Evolutionary conservation across 2,797 vertebrate genomes (phyloP).

Genomic region (Sebastes steindachneri): DNA sequence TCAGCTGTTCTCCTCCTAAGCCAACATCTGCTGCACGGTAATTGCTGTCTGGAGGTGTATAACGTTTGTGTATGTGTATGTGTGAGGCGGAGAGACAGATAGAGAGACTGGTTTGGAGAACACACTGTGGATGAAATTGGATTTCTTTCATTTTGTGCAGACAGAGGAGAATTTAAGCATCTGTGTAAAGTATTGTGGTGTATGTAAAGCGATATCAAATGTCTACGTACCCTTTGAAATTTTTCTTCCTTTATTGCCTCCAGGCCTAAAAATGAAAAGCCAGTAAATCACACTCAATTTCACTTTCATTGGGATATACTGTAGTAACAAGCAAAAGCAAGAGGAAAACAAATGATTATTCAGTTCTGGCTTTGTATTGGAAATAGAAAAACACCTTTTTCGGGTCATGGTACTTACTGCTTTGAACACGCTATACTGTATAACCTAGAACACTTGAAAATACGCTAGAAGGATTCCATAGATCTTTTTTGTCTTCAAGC

Average conservation of each 20-base stretch:
- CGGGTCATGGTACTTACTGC: not conserved
- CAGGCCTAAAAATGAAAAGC: constrained; percentile 22
- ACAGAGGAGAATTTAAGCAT: constrained; percentile 23
- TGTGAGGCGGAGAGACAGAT: not conserved
- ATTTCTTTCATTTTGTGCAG: constrained; percentile 37
- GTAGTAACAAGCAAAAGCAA: not conserved
- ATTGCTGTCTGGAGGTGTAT: constrained; percentile 53
- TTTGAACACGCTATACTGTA: not conserved
- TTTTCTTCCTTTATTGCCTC: not conserved
- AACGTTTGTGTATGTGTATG: not conserved
- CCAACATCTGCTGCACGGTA: constrained; percentile 53
- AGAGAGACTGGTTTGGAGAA: constrained; percentile 2
- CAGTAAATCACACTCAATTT: constrained; percentile 9
- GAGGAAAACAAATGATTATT: not conserved
- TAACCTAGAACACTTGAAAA: not conserved
- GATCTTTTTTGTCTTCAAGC: not conserved
- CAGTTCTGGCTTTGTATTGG: not conserved
- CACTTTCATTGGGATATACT: not conserved
- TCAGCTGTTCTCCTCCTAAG: constrained; percentile 53
- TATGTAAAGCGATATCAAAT: constrained; percentile 40
- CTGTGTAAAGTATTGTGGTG: constrained; percentile 24
- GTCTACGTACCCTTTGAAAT: not conserved
- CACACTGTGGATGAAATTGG: constrained; percentile 15
- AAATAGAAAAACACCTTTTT: not conserved
- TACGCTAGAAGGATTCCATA: not conserved